phyloP scores from a whole-genome alignment of 2,888 invertebrate species.

The Sphaerophoria rueppellii region DNA sequence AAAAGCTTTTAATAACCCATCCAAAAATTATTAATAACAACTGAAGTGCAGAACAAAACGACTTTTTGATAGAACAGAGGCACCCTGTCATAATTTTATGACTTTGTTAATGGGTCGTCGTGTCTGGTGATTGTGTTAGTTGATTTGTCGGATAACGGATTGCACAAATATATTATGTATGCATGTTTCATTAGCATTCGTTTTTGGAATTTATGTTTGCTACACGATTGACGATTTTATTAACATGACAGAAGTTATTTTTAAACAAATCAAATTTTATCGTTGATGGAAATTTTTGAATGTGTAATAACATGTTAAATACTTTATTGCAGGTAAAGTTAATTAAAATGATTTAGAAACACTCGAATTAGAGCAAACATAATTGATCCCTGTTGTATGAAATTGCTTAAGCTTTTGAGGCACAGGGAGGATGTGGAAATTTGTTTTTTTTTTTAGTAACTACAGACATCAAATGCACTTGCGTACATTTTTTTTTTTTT shows the following conservation, averaged over 20 bases:
- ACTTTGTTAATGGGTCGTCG: slow-evolving; percentile 42
- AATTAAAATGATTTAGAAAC: slow-evolving; percentile 35
- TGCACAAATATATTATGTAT: slow-evolving; percentile 4
- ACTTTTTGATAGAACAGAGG: slow-evolving; percentile 39
- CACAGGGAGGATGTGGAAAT: background rate
- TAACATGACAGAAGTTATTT: background rate
- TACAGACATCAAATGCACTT: too few species aligned
- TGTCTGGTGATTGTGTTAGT: background rate
- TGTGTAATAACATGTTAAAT: slow-evolving; percentile 13
- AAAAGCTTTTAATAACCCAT: slow-evolving; percentile 48
- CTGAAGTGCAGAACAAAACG: slow-evolving; percentile 42
- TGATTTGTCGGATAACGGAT: background rate
- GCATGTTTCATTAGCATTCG: slow-evolving; percentile 22
- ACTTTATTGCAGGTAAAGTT: slow-evolving; percentile 10
- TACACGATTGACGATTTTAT: slow-evolving; percentile 3
- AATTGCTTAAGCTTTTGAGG: background rate
- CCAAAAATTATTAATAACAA: slow-evolving; percentile 59
- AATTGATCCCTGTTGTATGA: slow-evolving; percentile 20
- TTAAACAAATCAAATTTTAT: background rate
- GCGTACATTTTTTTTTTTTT: background rate
- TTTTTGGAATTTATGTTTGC: slow-evolving; percentile 5
- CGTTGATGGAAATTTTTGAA: background rate
- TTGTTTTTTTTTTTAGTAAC: background rate
- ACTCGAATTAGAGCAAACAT: slow-evolving; percentile 24
- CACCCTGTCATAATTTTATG: slow-evolving; percentile 53